Base-by-base conservation (phyloP, 2,113 vertebrate genomes). In the Hyperopisus bebe region DNA sequence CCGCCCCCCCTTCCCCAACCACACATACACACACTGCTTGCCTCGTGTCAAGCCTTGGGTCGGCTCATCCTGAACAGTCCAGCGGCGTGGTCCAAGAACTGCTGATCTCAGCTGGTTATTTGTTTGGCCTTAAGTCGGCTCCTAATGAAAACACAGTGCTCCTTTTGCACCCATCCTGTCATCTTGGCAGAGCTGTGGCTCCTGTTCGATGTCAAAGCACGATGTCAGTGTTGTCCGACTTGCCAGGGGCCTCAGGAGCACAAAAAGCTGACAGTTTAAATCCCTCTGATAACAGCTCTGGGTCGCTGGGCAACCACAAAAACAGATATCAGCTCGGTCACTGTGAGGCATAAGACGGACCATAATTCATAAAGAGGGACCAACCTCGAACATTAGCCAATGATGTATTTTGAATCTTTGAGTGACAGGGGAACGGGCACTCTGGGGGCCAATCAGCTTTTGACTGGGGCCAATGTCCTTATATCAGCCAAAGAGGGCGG, bases 231-330 rank as follows among this genome's bases (percentile, higher is more conserved):
- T 17, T 5, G 31, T 10, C 11, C 4, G 9, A 15, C 46, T 74
- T 27, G 0, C 55, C 27, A 1, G 62, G 89, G 47, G 44, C 90
- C 70, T 80, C 87, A 90, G 91, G 91, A 88, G 90, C 87, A 90
- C 19, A 84, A 87, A 88, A 82, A 92, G 89, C 91, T 91, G 89
- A 92, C 91, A 86, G 44, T 86, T 89, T 74, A 89, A 87, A 93
- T 88, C 92, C 90, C 35, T 87, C 50, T 48, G 80, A 58, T 87
- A 91, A 47, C 89, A 92, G 55, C 55, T 62, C 55, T 62, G 55
- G 21, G 55, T n/a, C 24, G 24, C 55, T 1, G 8, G 55, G 55
- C 21, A 62, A n/a, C 55, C 55, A 62, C 7, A 62, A n/a, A 62
- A 62, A 62, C 55, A 27, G 62, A 66, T 11, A 66, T 66, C 62